Conservation (phyloP, 2,797 vertebrate species). For the Pantherophis vulpinus region DNA sequence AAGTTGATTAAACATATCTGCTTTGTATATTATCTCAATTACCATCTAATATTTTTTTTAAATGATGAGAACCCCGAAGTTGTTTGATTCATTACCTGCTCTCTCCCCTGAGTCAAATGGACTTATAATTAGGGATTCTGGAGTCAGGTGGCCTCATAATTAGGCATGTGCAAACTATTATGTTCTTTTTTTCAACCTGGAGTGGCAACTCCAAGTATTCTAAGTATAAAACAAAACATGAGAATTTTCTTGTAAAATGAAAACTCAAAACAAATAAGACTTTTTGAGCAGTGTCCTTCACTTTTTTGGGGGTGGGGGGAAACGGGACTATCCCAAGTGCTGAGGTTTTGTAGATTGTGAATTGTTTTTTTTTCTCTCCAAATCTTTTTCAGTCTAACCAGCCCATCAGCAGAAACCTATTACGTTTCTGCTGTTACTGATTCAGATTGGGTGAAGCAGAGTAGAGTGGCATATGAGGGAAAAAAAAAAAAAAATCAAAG, state of each 20-base stretch:
- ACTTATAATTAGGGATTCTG: background rate
- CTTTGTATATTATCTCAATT: background rate
- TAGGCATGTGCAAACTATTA: background rate
- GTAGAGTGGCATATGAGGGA: background rate
- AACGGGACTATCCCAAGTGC: background rate
- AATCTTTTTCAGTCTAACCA: background rate
- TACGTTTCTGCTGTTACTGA: background rate
- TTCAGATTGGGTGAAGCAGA: background rate
- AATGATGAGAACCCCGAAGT: background rate
- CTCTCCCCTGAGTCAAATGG: background rate
- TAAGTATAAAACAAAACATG: background rate
- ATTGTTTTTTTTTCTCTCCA: background rate
- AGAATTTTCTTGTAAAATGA: background rate
- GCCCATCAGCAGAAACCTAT: background rate
- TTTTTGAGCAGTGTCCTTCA: background rate
- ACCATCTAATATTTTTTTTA: background rate
- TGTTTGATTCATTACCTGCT: background rate
- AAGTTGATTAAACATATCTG: accelerated
- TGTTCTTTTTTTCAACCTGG: background rate
- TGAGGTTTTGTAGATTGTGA: background rate
- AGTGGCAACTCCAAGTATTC: background rate
- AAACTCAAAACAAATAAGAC: background rate
- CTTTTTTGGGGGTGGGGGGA: background rate
- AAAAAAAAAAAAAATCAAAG: conserved; percentile 23
- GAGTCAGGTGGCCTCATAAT: background rate